Conservation (phyloP, 92 coral and sea anemone genomes). For the Phymanthus crucifer region DNA sequence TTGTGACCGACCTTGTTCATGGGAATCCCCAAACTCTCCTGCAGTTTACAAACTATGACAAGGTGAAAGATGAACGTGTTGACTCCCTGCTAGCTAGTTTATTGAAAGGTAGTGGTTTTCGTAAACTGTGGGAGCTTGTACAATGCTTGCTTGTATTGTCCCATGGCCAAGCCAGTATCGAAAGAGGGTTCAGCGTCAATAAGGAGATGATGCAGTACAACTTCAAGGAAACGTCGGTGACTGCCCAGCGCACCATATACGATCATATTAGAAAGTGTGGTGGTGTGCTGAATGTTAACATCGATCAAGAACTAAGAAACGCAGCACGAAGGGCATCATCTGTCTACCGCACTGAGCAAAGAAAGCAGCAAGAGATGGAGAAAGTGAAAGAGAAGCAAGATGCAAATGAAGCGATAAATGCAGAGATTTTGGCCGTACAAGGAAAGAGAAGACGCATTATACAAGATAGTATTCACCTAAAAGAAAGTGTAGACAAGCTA, state of each 20-base stretch:
- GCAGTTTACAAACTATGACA: constrained; percentile 47
- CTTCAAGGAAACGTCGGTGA: constrained; percentile 65
- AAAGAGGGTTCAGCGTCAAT: constrained; percentile 70
- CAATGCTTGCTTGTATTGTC: constrained; percentile 62
- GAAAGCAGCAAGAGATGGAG: constrained; percentile 53
- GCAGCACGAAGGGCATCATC: constrained; percentile 66
- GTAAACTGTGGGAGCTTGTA: constrained; percentile 54
- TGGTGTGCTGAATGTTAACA: constrained; percentile 56
- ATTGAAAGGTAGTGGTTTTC: constrained; percentile 39
- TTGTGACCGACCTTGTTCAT: constrained; percentile 59
- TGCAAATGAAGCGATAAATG: constrained; percentile 53
- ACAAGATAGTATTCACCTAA: constrained; percentile 50
- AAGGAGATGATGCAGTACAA: constrained; percentile 58
- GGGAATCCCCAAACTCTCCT: constrained; percentile 53
- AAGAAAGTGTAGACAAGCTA: constrained; percentile 63
- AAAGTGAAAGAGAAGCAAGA: constrained; percentile 41
- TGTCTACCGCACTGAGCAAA: constrained; percentile 43
- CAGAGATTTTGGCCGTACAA: constrained; percentile 45
- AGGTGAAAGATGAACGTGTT: constrained; percentile 46
- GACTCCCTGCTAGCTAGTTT: constrained; percentile 48
- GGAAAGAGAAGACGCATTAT: constrained; percentile 51
- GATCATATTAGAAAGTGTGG: constrained; percentile 65
- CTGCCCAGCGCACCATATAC: constrained; percentile 60
- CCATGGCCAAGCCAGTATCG: constrained; percentile 80
- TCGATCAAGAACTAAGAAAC: constrained; percentile 69